Evolutionary conservation across 2,113 vertebrate genomes (phyloP), one percentile per base, ranked within the genome.

Genomic region (Tringa solitaria): DNA sequence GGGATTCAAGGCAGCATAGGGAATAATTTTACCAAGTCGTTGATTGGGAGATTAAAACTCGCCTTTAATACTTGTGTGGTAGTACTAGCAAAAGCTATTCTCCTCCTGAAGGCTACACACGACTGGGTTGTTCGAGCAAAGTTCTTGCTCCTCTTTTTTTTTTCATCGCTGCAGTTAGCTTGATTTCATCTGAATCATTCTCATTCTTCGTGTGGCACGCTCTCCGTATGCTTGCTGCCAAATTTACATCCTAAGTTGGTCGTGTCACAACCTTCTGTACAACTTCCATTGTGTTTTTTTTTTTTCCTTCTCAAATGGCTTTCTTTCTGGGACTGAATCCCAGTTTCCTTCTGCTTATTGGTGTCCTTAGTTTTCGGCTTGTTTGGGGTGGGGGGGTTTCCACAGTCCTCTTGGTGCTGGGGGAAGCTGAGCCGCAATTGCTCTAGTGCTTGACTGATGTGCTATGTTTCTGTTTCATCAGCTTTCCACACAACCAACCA

Each of bases 171-270:
- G 65, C 28, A 41, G 27, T 93, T 85, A 86, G 68, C 67, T 75
- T 60, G 68, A 74, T 67, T 92, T 92, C 46, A 24, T 43, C 56
- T 6, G 8, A 84, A 46, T 24, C 56, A 23, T 74, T 87, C 67
- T 48, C 45, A 77, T 87, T 84, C 72, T 65, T 26, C 0, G 0
- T 39, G 10, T 63, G 67, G 12, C 75, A 5, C 24, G 33, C 43
- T 82, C 53, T 22, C 48, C 4, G 0, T 56, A 27, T 0, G 2
- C 41, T 64, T 1, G 0, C 43, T 33, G 56, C 54, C 64, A 72
- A 21, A 69, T 77, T 89, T 53, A 45, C 76, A 78, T 82, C 82
- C 39, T 15, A 53, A 84, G 30, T 7, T 5, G 27, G 3, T 33
- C 60, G n/a, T 53, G 54, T 54, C 86, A 84, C 63, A 94, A 41